Evolutionary conservation across 2,797 vertebrate species (phyloP).

Genomic region (Enteromius afrohamiltoni): DNA sequence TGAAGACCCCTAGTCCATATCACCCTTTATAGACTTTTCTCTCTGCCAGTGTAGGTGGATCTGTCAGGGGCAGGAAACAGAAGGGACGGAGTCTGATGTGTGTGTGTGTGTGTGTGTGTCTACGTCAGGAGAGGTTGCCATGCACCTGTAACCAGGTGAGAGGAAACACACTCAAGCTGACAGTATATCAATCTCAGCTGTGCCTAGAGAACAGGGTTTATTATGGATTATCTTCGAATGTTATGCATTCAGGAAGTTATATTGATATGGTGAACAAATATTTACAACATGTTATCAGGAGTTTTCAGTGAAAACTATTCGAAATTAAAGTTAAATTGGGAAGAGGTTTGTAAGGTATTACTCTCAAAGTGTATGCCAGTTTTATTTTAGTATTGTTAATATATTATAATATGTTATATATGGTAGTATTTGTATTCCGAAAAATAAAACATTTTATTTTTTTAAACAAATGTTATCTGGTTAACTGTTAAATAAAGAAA

Average conservation of each 20-base stretch:
- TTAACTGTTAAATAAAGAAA: neutral
- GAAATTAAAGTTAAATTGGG: neutral
- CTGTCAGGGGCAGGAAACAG: conserved; percentile 47
- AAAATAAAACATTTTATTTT: neutral
- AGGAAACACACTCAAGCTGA: conserved; percentile 50
- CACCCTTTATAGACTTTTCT: conserved; percentile 16
- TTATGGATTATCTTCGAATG: neutral
- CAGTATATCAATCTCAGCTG: conserved; percentile 33
- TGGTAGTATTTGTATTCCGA: neutral
- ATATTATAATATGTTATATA: neutral
- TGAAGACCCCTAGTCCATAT: conserved; percentile 13
- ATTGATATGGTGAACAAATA: neutral
- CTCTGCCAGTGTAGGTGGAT: conserved; percentile 18
- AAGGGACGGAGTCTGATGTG: conserved; percentile 45
- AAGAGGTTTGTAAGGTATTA: neutral
- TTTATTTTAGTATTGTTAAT: neutral
- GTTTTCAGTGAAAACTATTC: neutral
- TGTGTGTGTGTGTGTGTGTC: conserved; percentile 62
- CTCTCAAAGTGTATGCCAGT: neutral
- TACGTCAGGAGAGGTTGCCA: conserved; percentile 76
- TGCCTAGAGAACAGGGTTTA: conserved; percentile 2
- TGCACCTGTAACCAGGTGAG: conserved; percentile 69
- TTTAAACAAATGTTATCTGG: neutral
- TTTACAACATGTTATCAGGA: neutral
- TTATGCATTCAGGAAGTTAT: conserved; percentile 9